A percentile compares a stretch with the other conserved stretches of the same genome.
phyloP scores from a whole-genome alignment of 2,797 vertebrate genomes.

The Craterocephalus amniculus region DNA sequence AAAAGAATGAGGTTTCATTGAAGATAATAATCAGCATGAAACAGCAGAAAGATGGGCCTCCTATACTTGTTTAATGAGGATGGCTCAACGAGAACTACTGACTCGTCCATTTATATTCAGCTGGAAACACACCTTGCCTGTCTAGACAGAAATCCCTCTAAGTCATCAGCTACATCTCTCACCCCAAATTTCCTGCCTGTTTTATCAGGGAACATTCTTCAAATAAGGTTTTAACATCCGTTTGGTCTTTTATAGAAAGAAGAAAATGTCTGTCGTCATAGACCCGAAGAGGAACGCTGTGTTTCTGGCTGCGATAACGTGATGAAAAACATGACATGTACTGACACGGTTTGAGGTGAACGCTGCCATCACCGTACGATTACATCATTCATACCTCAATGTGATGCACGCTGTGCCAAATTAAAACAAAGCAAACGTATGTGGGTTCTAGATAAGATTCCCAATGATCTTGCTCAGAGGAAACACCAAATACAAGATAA shows the following conservation, averaged over 20 bases:
- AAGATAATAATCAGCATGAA: constrained; percentile 24
- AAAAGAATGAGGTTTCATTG: constrained; percentile 2
- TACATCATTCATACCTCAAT: constrained; percentile 43
- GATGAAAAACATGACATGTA: constrained; percentile 64
- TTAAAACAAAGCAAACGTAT: neutral
- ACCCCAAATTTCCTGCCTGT: neutral
- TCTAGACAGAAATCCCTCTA: constrained; percentile 26
- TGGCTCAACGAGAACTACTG: constrained; percentile 9
- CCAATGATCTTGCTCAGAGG: constrained; percentile 28
- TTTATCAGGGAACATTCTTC: constrained; percentile 33
- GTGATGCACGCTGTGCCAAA: constrained; percentile 1
- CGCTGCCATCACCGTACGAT: constrained; percentile 49
- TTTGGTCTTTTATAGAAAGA: constrained; percentile 43
- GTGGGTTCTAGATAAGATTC: constrained; percentile 1
- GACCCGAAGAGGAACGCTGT: constrained; percentile 57
- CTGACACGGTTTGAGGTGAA: constrained; percentile 67
- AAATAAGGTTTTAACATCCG: constrained; percentile 31
- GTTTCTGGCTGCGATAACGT: constrained; percentile 50
- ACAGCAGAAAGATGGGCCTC: constrained; percentile 40
- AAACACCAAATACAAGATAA: constrained; percentile 28
- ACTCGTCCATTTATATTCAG: constrained; percentile 28
- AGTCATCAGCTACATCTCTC: constrained; percentile 8
- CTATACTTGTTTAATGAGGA: constrained; percentile 11
- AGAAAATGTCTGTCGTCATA: constrained; percentile 47
- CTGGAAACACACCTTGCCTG: neutral